These are phyloP conservation scores for Pogonophryne albipinna DNA, from an alignment of 2,797 vertebrate genomes.

Conservation along the genomic window DNA sequence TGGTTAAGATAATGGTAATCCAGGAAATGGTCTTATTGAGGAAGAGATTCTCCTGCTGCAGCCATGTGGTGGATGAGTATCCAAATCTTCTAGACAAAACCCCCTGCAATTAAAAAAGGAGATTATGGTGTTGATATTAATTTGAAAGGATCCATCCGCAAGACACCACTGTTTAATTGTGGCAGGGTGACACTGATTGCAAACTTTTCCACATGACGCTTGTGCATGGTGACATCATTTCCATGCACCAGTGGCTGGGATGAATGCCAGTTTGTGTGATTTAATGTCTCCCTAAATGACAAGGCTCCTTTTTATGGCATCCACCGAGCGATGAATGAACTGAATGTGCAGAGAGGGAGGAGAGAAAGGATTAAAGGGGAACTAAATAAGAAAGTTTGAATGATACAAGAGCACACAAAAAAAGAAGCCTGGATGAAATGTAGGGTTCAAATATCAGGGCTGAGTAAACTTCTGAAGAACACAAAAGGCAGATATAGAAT, in stretches of 20 bases:
- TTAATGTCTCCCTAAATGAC: conserved; percentile 79
- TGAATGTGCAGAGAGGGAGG: conserved; percentile 37
- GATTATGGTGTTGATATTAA: conserved; percentile 37
- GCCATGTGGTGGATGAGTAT: not conserved
- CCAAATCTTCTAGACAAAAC: not conserved
- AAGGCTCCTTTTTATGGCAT: conserved; percentile 66
- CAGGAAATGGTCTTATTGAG: conserved; percentile 5
- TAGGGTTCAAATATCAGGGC: not conserved
- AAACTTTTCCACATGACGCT: conserved; percentile 74
- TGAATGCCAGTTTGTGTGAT: conserved; percentile 78
- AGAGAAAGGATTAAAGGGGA: not conserved
- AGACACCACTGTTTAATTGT: conserved; percentile 48
- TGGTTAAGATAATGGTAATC: conserved; percentile 22
- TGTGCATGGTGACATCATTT: conserved; percentile 72
- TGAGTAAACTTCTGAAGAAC: conserved; percentile 45
- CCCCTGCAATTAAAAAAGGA: conserved; percentile 3
- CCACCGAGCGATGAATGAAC: conserved; percentile 59
- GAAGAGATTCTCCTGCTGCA: conserved; percentile 1
- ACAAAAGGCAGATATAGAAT: conserved; percentile 19
- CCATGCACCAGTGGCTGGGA: conserved; percentile 72
- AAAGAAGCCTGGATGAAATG: not conserved
- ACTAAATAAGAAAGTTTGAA: not conserved
- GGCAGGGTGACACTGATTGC: conserved; percentile 64
- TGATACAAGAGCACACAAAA: not conserved
- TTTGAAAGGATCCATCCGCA: conserved; percentile 46